These are phyloP conservation scores for Adoxophyes honmai DNA, from an alignment of 1,140 invertebrate genomes.

Conservation along the genomic window DNA sequence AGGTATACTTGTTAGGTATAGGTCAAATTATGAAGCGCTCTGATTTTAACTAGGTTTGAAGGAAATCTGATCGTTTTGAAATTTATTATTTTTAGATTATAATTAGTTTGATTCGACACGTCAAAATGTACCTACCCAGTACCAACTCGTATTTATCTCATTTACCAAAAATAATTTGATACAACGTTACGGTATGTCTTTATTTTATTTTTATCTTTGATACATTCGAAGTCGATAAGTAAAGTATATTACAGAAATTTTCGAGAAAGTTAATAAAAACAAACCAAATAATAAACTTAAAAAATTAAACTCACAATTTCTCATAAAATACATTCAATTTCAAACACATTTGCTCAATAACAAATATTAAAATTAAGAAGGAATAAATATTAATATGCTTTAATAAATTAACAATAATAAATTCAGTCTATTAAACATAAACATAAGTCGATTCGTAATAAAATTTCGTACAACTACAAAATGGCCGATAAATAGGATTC, in stretches of 20 bases:
- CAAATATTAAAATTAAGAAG: conserved; percentile 5
- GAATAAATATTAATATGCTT: background rate
- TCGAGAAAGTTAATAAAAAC: background rate
- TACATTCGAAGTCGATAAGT: conserved; percentile 1
- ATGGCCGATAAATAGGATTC: conserved; percentile 41
- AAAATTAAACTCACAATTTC: background rate
- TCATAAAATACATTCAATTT: conserved; percentile 14
- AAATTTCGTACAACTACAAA: conserved; percentile 29
- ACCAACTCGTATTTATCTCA: no score
- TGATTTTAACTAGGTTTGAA: no score
- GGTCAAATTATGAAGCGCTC: no score
- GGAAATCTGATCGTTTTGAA: no score
- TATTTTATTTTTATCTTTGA: background rate
- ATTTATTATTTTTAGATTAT: no score
- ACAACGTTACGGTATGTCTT: no score
- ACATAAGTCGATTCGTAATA: conserved; percentile 23
- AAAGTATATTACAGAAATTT: conserved; percentile 8
- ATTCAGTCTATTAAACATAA: conserved; percentile 47
- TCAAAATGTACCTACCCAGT: no score
- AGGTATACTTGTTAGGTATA: no score
- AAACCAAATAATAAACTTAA: conserved; percentile 10
- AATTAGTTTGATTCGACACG: no score
- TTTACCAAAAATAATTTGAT: no score
- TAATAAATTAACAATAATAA: conserved; percentile 57
- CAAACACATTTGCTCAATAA: conserved; percentile 12